A percentile compares a stretch with the other conserved stretches of the same genome.
phyloP scores from a whole-genome alignment of 2,888 invertebrate genomes.

The Podotricha telesiphe region DNA sequence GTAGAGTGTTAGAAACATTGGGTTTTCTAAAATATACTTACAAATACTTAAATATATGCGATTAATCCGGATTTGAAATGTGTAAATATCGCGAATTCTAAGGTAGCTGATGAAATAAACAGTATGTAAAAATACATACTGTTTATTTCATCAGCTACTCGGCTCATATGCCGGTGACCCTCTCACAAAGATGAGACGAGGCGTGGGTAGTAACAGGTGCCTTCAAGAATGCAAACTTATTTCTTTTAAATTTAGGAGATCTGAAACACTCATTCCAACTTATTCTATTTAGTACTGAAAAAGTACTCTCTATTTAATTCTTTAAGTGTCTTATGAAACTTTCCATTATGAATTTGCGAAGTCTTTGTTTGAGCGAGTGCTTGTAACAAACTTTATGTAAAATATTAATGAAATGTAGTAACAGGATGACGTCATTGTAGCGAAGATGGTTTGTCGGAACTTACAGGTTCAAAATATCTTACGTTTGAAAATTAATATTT shows the following conservation, averaged over 20 bases:
- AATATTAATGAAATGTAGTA: conserved; percentile 4
- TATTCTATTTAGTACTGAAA: conserved; percentile 20
- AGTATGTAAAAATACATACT: too few species aligned
- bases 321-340: conserved; percentile 20
- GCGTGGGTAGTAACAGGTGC: background rate
- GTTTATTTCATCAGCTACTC: too few species aligned
- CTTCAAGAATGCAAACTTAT: background rate
- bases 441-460: too few species aligned
- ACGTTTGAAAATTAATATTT: too few species aligned
- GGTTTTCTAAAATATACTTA: too few species aligned
- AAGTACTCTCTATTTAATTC: conserved; percentile 17
- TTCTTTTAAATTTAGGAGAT: conserved; percentile 2
- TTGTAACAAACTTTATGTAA: conserved; percentile 21
- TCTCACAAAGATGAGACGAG: background rate
- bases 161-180: too few species aligned
- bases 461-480: too few species aligned
- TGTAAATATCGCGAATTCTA: too few species aligned
- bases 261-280: background rate
- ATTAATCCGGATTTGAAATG: too few species aligned
- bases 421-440: background rate
- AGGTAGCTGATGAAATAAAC: too few species aligned
- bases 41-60: too few species aligned
- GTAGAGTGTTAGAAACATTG: too few species aligned
- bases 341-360: conserved; percentile 15
- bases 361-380: conserved; percentile 5